Conservation (phyloP, 2,888 invertebrate species). For the Rotaria socialis region DNA sequence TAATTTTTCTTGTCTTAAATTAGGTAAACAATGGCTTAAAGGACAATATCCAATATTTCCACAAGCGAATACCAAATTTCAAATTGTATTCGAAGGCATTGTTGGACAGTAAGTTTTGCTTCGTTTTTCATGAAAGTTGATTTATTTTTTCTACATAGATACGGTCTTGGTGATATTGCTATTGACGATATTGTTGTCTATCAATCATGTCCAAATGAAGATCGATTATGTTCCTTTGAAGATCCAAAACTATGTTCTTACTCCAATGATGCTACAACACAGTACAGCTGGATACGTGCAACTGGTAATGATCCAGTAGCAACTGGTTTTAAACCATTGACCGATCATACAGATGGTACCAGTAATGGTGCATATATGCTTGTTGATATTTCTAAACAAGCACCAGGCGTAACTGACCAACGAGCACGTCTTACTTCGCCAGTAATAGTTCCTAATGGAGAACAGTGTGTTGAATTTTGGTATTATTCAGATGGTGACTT, state of each 20-base stretch:
- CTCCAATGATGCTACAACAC: not conserved
- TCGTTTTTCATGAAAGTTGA: not conserved
- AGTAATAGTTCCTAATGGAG: slow-evolving; percentile 34
- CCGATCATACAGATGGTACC: slow-evolving; percentile 38
- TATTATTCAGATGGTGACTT: slow-evolving; percentile 26
- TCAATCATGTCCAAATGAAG: slow-evolving; percentile 38
- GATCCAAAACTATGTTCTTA: slow-evolving; percentile 37
- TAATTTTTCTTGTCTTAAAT: not conserved
- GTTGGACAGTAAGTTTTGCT: slow-evolving; percentile 9
- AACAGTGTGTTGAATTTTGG: slow-evolving; percentile 47
- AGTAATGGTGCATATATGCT: slow-evolving; percentile 21
- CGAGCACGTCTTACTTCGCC: slow-evolving; percentile 5
- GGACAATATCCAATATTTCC: slow-evolving; percentile 38
- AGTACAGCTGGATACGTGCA: slow-evolving; percentile 39
- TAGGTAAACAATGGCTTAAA: slow-evolving; percentile 41
- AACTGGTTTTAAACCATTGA: slow-evolving; percentile 5
- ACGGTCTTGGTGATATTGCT: slow-evolving; percentile 28
- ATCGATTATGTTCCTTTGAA: slow-evolving; percentile 44
- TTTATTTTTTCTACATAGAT: not conserved
- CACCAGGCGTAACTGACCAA: not conserved
- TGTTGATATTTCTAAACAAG: not conserved
- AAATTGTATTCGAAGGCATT: slow-evolving; percentile 44
- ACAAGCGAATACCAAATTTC: slow-evolving; percentile 2
- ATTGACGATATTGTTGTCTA: slow-evolving; percentile 41
- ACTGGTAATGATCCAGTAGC: slow-evolving; percentile 5